Evolutionary conservation across 2,888 invertebrate genomes (phyloP).

Genomic region (Sphaerophoria rueppellii): DNA sequence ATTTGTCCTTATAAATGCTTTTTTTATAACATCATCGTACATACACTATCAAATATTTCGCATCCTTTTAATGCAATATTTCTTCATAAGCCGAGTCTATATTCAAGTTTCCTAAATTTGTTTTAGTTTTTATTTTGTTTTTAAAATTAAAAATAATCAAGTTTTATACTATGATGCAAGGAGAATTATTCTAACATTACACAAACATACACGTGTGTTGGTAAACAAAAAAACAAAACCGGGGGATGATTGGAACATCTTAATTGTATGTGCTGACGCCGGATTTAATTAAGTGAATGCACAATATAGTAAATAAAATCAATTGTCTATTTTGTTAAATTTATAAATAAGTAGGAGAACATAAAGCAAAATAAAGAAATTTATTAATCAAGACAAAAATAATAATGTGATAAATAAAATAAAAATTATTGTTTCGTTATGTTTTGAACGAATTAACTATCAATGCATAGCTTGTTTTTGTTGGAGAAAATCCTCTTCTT

Average conservation of each 20-base stretch:
- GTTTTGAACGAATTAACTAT: slow-evolving; percentile 14
- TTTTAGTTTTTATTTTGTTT: not conserved
- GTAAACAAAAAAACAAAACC: slow-evolving; percentile 16
- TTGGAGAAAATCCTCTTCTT: not conserved
- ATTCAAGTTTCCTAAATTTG: slow-evolving; percentile 70
- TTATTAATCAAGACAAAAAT: slow-evolving; percentile 49
- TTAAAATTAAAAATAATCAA: slow-evolving; percentile 38
- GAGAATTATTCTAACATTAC: slow-evolving; percentile 49
- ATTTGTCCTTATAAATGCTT: slow-evolving; percentile 88
- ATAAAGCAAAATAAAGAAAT: slow-evolving; percentile 57
- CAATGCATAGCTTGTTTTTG: not conserved
- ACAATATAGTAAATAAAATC: slow-evolving; percentile 66
- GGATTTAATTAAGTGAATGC: slow-evolving; percentile 70
- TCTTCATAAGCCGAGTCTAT: slow-evolving; percentile 68
- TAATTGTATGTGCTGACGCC: slow-evolving; percentile 63
- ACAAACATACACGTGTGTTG: slow-evolving; percentile 57
- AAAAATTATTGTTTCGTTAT: slow-evolving; percentile 50
- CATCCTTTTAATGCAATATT: slow-evolving; percentile 82
- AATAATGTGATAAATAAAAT: slow-evolving; percentile 63
- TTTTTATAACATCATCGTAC: slow-evolving; percentile 91
- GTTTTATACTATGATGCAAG: slow-evolving; percentile 55
- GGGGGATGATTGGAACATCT: slow-evolving; percentile 55
- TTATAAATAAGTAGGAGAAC: slow-evolving; percentile 69
- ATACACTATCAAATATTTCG: slow-evolving; percentile 87
- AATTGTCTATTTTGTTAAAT: slow-evolving; percentile 73